Evolutionary conservation across 2,797 vertebrate species (phyloP).

Genomic region (Neosilurus mollespiculum): DNA sequence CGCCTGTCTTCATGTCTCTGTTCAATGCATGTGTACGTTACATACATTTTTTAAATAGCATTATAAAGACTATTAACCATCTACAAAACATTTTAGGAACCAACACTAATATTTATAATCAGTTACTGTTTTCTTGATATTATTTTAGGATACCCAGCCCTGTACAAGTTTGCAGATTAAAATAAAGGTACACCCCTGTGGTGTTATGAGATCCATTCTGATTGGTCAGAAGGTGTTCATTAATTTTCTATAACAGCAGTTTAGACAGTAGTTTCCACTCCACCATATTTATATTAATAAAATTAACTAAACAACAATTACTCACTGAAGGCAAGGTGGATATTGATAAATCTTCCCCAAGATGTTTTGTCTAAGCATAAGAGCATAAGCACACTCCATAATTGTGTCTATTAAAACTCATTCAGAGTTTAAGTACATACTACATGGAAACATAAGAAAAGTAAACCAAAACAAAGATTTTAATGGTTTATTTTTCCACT

Average conservation of each 20-base stretch:
- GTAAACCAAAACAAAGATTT: too few species aligned
- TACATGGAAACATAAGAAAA: too few species aligned
- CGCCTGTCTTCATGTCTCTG: neutral
- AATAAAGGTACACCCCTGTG: neutral
- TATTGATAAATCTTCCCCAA: too few species aligned
- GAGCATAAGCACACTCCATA: too few species aligned
- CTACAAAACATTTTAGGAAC: neutral
- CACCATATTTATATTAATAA: neutral
- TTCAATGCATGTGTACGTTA: neutral
- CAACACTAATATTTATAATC: neutral
- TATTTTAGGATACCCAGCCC: neutral
- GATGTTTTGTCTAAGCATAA: too few species aligned
- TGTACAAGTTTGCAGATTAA: neutral
- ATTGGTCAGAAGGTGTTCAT: neutral
- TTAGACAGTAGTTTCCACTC: neutral
- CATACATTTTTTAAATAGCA: neutral
- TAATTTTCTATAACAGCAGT: neutral
- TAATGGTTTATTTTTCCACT: too few species aligned
- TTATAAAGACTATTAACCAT: neutral
- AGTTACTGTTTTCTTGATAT: neutral
- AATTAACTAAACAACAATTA: too few species aligned
- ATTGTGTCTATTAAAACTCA: too few species aligned
- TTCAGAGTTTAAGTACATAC: too few species aligned
- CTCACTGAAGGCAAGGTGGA: too few species aligned
- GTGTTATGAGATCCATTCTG: neutral